A percentile compares a stretch with the other conserved stretches of the same genome.
Evolutionary conservation across 2,888 invertebrate species (phyloP).

Genomic region (Trissolcus japonicus): DNA sequence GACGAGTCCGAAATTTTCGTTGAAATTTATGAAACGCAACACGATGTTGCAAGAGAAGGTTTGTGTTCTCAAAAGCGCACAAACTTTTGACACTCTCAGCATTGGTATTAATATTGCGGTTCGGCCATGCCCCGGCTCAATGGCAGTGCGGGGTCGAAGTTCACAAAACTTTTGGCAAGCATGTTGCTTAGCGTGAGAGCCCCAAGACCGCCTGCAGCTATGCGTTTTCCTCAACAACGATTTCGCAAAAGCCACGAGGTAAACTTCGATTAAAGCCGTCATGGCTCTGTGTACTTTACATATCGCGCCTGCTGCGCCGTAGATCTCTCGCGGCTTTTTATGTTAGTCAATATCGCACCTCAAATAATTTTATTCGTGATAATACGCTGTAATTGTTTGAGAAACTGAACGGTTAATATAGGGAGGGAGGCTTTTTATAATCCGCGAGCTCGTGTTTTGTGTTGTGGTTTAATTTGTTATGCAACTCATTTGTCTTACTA

Average conservation of each 20-base stretch:
- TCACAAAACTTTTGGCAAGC: slow-evolving; percentile 57
- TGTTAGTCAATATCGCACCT: slow-evolving; percentile 16
- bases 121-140: slow-evolving; percentile 49
- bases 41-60: slow-evolving; percentile 10
- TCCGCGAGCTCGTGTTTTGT: neutral
- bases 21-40: slow-evolving; percentile 38
- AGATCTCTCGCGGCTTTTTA: slow-evolving; percentile 39
- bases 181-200: slow-evolving; percentile 57
- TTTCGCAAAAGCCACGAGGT: slow-evolving; percentile 57
- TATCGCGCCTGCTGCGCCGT: slow-evolving; percentile 55
- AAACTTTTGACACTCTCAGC: slow-evolving; percentile 62
- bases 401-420: neutral
- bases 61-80: slow-evolving; percentile 43
- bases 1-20: slow-evolving; percentile 10
- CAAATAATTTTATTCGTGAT: slow-evolving; percentile 1
- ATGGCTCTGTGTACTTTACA: slow-evolving; percentile 53
- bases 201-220: slow-evolving; percentile 53
- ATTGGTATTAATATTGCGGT: slow-evolving; percentile 64
- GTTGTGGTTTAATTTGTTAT: neutral
- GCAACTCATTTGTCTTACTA: slow-evolving; percentile 29
- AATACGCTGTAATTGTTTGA: neutral
- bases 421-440: neutral
- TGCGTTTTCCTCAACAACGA: slow-evolving; percentile 52
- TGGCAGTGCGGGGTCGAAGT: slow-evolving; percentile 51
- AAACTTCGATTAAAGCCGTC: slow-evolving; percentile 57